Percentiles rank a stretch among this genome's conserved stretches.
phyloP scores from a whole-genome alignment of 2,888 invertebrate genomes.

The Thereva nobilitata region DNA sequence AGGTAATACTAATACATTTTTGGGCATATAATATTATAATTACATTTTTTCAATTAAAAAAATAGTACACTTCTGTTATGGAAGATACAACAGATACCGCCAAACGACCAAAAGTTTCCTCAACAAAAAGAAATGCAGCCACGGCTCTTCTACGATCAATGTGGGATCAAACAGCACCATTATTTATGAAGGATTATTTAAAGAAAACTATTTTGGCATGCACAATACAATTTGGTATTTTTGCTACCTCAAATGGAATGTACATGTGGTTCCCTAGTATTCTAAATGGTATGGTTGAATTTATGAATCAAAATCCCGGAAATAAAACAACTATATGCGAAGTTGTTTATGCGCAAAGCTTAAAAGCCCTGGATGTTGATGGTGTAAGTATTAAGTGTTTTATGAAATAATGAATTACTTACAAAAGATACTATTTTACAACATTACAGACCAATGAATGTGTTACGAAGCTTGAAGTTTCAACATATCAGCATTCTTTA shows the following conservation, averaged over 20 bases:
- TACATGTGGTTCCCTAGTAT: slow-evolving; percentile 56
- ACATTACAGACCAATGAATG: slow-evolving; percentile 9
- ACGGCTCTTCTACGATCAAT: slow-evolving; percentile 47
- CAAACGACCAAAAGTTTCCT: slow-evolving; percentile 5
- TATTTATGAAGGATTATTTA: slow-evolving; percentile 50
- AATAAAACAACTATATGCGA: slow-evolving; percentile 50
- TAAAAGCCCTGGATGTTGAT: background rate
- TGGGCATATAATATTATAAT: background rate
- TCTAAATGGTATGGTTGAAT: slow-evolving; percentile 51
- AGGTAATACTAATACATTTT: slow-evolving; percentile 41
- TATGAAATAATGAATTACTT: no score
- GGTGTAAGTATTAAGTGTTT: background rate
- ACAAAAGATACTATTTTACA: no score
- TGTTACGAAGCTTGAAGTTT: slow-evolving; percentile 48
- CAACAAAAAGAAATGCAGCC: slow-evolving; percentile 18
- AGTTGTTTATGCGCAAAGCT: slow-evolving; percentile 44
- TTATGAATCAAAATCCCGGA: slow-evolving; percentile 47
- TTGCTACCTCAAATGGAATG: slow-evolving; percentile 52
- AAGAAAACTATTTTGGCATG: slow-evolving; percentile 50
- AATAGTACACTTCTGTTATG: slow-evolving; percentile 28
- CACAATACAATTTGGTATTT: slow-evolving; percentile 52
- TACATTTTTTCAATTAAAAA: background rate
- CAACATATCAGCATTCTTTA: slow-evolving; percentile 49
- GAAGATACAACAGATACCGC: slow-evolving; percentile 13
- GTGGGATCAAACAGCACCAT: slow-evolving; percentile 53